phyloP scores from a whole-genome alignment of 2,888 invertebrate species.

The Hipparchia sbordonii region DNA sequence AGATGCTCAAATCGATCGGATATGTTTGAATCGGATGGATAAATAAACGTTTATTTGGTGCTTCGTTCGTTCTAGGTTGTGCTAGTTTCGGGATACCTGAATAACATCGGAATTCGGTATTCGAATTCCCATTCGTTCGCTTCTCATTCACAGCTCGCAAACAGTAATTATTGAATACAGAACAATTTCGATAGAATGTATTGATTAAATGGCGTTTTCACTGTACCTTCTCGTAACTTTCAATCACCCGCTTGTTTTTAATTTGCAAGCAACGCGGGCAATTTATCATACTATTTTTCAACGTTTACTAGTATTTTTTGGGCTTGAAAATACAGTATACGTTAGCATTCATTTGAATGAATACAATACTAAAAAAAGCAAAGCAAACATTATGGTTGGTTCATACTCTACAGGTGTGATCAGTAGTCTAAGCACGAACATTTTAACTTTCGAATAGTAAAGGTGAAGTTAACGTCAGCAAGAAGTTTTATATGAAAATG shows the following conservation, averaged over 20 bases:
- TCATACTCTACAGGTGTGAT: too few species aligned
- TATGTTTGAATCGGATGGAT: neutral
- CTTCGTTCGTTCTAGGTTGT: neutral
- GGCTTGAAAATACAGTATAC: neutral
- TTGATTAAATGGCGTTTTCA: conserved; percentile 15
- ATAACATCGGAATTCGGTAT: conserved; percentile 3
- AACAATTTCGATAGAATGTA: conserved; percentile 12
- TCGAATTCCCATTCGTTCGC: conserved; percentile 7
- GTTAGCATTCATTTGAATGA: neutral
- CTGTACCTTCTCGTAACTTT: conserved; percentile 8
- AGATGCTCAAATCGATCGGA: neutral
- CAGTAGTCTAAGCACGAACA: too few species aligned
- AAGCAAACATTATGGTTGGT: too few species aligned
- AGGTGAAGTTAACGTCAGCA: too few species aligned
- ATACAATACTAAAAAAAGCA: too few species aligned
- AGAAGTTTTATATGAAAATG: too few species aligned
- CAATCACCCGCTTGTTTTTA: conserved; percentile 15
- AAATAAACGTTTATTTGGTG: neutral
- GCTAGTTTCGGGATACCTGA: neutral
- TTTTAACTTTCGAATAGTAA: too few species aligned
- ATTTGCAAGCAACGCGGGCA: conserved; percentile 14
- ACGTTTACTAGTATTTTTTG: neutral
- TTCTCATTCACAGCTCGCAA: neutral
- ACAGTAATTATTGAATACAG: conserved; percentile 2
- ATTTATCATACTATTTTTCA: conserved; percentile 9